These are phyloP conservation scores for Platycnemis pennipes DNA, from an alignment of 2,888 invertebrate genomes.

Conservation along the genomic window DNA sequence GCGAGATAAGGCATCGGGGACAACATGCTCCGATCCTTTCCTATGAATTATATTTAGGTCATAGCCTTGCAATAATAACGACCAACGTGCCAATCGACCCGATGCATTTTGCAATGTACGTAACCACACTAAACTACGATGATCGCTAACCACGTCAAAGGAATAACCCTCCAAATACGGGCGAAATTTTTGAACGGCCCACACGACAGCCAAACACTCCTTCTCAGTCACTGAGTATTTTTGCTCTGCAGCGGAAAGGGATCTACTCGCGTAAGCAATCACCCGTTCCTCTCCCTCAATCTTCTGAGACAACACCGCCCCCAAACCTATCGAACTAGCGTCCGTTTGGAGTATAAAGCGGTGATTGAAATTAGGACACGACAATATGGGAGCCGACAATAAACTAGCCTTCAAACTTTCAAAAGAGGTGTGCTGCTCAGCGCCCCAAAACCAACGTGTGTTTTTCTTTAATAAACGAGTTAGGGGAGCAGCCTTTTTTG, in stretches of 20 bases:
- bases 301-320: constrained; percentile 70
- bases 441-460: no score
- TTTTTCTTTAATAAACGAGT: no score
- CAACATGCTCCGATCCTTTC: not conserved
- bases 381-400: constrained; percentile 71
- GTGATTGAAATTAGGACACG: constrained; percentile 72
- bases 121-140: not conserved
- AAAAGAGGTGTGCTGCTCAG: no score
- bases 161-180: not conserved
- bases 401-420: constrained; percentile 69
- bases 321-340: constrained; percentile 70
- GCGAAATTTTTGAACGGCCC: not conserved
- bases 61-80: not conserved
- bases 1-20: constrained; percentile 34
- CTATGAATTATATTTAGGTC: not conserved
- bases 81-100: not conserved
- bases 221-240: not conserved
- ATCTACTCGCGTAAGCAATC: not conserved
- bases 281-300: constrained; percentile 4
- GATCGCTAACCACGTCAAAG: not conserved
- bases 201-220: not conserved
- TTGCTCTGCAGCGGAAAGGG: not conserved
- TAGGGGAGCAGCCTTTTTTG: no score
- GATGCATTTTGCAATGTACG: not conserved
- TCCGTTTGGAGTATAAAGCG: constrained; percentile 72